Conservation (phyloP, 2,888 invertebrate genomes). For the Criorhina ranunculi region DNA sequence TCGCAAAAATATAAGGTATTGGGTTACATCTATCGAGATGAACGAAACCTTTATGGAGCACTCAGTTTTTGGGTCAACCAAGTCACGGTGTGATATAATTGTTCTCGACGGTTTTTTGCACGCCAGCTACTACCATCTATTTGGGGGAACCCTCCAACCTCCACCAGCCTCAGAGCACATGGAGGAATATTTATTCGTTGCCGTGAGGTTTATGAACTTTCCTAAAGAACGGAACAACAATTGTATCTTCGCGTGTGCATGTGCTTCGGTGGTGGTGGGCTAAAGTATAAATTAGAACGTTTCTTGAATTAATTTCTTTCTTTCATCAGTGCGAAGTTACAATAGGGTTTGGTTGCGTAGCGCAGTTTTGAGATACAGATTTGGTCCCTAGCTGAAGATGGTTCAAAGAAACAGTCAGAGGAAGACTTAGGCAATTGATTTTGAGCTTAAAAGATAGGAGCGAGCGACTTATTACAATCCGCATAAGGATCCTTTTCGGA, state of each 20-base stretch:
- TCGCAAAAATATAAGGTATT: conserved; percentile 46
- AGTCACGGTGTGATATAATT: conserved; percentile 61
- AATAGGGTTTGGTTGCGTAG: not conserved
- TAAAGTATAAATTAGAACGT: conserved; percentile 16
- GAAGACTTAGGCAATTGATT: too few relatives aligned
- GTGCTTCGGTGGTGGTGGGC: conserved; percentile 20
- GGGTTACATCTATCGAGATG: conserved; percentile 45
- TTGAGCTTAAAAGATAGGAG: too few relatives aligned
- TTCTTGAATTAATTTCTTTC: conserved; percentile 34
- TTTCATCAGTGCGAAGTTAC: conserved; percentile 26
- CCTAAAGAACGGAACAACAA: conserved; percentile 7
- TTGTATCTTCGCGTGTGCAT: conserved; percentile 23
- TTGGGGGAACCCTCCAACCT: not conserved
- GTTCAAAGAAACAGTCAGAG: too few relatives aligned
- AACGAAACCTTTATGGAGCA: conserved; percentile 57
- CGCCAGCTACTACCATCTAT: not conserved
- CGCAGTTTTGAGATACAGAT: too few relatives aligned
- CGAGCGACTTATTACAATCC: too few relatives aligned
- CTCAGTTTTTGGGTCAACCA: conserved; percentile 46
- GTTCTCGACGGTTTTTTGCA: conserved; percentile 26
- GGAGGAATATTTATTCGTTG: conserved; percentile 28
- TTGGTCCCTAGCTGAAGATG: not conserved
- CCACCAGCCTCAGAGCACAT: not conserved
- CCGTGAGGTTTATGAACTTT: conserved; percentile 44
- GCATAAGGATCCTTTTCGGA: too few relatives aligned